Base-by-base conservation (phyloP, 1,140 invertebrate genomes). In the Zaprionus capensis region DNA sequence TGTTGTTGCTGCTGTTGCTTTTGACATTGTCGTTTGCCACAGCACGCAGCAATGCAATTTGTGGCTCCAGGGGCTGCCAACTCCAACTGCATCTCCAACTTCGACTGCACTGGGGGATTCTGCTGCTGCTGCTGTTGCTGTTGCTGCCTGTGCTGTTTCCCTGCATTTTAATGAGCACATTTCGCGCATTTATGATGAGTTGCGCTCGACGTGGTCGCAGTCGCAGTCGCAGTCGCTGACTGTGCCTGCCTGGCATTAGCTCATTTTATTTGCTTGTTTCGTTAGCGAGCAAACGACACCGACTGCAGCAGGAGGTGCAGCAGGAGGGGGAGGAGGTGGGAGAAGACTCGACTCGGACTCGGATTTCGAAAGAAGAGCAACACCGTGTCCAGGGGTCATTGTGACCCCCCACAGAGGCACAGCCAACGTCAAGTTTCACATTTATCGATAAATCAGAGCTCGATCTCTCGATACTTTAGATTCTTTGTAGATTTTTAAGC, bases 91-190 rank as follows among this genome's bases (percentile, higher is more conserved):
- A 51, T 11, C 61, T 57, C n/a, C 20, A 22, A 28, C 69, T 64
- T 4, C n/a, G 36, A 17, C 38, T 26, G 17, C 51, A 41, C 26
- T 44, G 41, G 15, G 53, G 28, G 24, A 20, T 20, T 46, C 14
- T 5, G n/a, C 51, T n/a, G 14, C 15, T 41, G 38, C 14, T 15
- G 38, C 41, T 44, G 41, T 1, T 6, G 41, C n/a, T n/a, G 41
- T 7, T 7, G 41, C 41, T n/a, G 20, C 17, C 22, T 61, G 51
- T 70, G 65, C 75, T 20, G 64, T 62, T 73, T 76, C 76, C 81
- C 71, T 90, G 85, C 85, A 90, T 90, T 90, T 90, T 90, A 90
- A 90, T 90, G 85, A 90, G 85, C 84, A 84, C 84, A 87, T 84
- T 87, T 88, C 81, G 85, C 84, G 85, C 85, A 90, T 90, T 90